Evolutionary conservation across 1,140 invertebrate genomes (phyloP).

Genomic region (Diachasma alloeum): DNA sequence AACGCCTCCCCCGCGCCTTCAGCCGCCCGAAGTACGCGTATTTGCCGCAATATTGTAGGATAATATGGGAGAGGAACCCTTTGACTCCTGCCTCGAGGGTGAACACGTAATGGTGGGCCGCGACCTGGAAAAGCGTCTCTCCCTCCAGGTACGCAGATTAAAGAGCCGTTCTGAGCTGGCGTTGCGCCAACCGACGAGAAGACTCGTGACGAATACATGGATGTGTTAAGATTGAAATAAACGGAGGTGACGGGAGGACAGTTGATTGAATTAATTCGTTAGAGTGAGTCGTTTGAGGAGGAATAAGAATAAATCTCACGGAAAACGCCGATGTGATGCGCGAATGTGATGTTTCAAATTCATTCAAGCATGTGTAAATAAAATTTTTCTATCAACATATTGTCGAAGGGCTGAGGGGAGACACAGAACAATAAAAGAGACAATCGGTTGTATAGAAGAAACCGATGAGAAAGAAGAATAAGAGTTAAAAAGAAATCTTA

Average conservation of each 20-base stretch:
- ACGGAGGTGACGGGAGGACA: background rate
- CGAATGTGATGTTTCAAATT: too few species aligned
- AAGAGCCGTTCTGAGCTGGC: background rate
- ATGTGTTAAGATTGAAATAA: slow-evolving; percentile 1
- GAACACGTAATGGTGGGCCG: slow-evolving; percentile 43
- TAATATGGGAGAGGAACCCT: slow-evolving; percentile 25
- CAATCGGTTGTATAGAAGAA: too few species aligned
- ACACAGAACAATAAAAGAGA: too few species aligned
- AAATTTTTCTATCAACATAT: too few species aligned
- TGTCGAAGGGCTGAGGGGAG: too few species aligned
- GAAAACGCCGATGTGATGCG: too few species aligned
- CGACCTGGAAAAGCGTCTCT: slow-evolving; percentile 28
- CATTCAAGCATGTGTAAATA: too few species aligned
- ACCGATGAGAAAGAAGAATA: too few species aligned
- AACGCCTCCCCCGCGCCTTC: slow-evolving; percentile 29
- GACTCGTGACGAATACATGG: background rate
- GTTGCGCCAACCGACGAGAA: background rate
- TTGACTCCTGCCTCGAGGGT: slow-evolving; percentile 25
- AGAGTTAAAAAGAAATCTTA: too few species aligned
- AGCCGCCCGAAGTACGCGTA: slow-evolving; percentile 2
- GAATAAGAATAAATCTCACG: too few species aligned
- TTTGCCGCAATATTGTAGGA: background rate
- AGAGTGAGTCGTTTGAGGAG: too few species aligned
- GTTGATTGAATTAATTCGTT: background rate
- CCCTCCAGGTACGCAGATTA: slow-evolving; percentile 1